Base-by-base conservation (phyloP, 2,797 vertebrate species). In the Falco rusticolus region DNA sequence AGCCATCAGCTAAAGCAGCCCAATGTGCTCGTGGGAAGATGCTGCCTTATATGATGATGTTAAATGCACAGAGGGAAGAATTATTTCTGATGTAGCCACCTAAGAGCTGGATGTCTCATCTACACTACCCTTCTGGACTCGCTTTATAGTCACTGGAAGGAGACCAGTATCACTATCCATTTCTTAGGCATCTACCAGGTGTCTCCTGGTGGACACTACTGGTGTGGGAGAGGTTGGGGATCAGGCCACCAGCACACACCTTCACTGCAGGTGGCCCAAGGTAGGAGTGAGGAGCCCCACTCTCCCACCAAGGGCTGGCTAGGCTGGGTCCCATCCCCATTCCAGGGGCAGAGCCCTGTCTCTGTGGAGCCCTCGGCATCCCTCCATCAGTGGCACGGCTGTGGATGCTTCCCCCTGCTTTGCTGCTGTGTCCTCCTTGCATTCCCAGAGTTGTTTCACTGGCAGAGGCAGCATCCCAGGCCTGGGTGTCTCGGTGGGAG, bases 361-460 rank as follows among this genome's bases (percentile, higher is more conserved):
- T 28, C 64, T 16, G 1, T 8, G 13, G 64, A 72, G 33, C 53
- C 25, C 33, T 0, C 33, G 34, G 39, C 74, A 37, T 22, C 51
- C 24, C 66, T 69, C 28, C 21, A 41, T 65, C n/a, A 51, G n/a
- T 0, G 1, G n/a, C 16, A 13, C 0, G 2, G 56, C 75, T 53
- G 70, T 45, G 43, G 79, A 24, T 84, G 76, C 84, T 77, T 61
- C 74, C 65, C 84, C 51, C n/a, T 22, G 43, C 79, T 83, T 75
- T 80, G 5, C 37, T 2, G 0, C 59, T 1, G 0, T 31, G 82
- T 37, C 28, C 66, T 68, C 48, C 71, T 29, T 37, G 8, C 84
- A 94, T 98, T 97, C 97, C 92, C 71, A 17, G 84, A 86, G 97
- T 93, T 94, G n/a, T 92, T 97, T 88, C 5, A 0, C 89, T 63